Conservation (phyloP, 2,888 invertebrate genomes). For the Phalangium opilio region DNA sequence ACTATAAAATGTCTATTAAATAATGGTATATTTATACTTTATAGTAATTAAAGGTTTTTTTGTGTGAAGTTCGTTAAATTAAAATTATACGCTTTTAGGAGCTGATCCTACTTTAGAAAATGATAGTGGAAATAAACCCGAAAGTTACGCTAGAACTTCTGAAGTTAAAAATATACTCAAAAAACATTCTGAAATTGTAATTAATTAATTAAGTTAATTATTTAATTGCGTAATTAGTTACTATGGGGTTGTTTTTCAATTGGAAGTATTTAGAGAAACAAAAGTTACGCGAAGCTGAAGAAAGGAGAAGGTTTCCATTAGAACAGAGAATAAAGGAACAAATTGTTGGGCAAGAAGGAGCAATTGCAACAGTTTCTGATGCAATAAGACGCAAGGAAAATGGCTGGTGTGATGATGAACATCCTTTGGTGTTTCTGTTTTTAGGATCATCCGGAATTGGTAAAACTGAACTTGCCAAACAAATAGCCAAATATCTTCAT, state of each 20-base stretch:
- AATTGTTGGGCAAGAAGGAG: constrained; percentile 73
- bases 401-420: constrained; percentile 84
- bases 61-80: no score
- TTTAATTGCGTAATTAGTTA: not conserved
- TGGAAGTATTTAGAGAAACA: constrained; percentile 28
- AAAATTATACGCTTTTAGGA: no score
- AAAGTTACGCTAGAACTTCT: constrained; percentile 52
- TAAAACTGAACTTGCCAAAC: constrained; percentile 84
- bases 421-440: constrained; percentile 78
- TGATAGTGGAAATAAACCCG: constrained; percentile 57
- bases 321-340: constrained; percentile 64
- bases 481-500: constrained; percentile 69
- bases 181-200: constrained; percentile 28
- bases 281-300: constrained; percentile 53
- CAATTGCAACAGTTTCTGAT: constrained; percentile 60
- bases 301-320: constrained; percentile 61
- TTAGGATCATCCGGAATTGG: constrained; percentile 88
- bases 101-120: constrained; percentile 47
- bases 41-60: no score
- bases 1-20: constrained; percentile 50
- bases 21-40: constrained; percentile 37
- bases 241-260: constrained; percentile 1
- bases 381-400: constrained; percentile 79
- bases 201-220: not conserved
- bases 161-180: constrained; percentile 47